Evolutionary conservation across 2,888 invertebrate genomes (phyloP).

Genomic region (Microplitis manilae): DNA sequence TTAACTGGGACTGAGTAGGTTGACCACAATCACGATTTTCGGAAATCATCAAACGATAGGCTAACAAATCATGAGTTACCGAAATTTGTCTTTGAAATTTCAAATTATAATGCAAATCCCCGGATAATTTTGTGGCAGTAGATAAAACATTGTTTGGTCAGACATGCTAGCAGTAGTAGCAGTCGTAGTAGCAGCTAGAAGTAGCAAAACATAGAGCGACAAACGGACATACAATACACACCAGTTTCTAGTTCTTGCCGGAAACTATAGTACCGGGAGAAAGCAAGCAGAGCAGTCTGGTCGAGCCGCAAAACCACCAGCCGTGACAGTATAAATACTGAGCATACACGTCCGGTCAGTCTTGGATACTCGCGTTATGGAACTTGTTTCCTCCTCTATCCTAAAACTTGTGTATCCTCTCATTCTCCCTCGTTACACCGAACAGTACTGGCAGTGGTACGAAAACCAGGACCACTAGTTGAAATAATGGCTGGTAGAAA

Average conservation of each 20-base stretch:
- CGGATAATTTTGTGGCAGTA: conserved; percentile 31
- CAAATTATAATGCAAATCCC: conserved; percentile 35
- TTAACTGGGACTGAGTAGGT: no score
- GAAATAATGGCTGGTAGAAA: not conserved
- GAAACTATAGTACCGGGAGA: conserved; percentile 17
- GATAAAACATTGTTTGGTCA: conserved; percentile 35
- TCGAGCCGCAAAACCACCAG: conserved; percentile 48
- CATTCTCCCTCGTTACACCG: not conserved
- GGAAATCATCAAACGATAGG: no score
- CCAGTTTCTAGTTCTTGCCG: conserved; percentile 30
- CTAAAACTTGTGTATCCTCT: not conserved
- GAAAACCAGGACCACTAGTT: not conserved
- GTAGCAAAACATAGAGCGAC: conserved; percentile 17
- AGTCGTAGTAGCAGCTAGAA: not conserved
- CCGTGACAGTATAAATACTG: conserved; percentile 47
- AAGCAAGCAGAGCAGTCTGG: conserved; percentile 36
- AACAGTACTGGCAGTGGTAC: not conserved
- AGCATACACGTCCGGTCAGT: conserved; percentile 35
- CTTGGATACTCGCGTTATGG: conserved; percentile 41
- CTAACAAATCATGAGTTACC: not conserved
- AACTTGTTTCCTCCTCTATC: conserved; percentile 20
- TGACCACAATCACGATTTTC: no score
- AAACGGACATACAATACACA: conserved; percentile 24
- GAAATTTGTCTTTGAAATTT: conserved; percentile 1
- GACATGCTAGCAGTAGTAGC: not conserved